These are phyloP conservation scores for Typhlichthys eigenmanni DNA, from an alignment of 2,797 vertebrate species.

Conservation along the genomic window DNA sequence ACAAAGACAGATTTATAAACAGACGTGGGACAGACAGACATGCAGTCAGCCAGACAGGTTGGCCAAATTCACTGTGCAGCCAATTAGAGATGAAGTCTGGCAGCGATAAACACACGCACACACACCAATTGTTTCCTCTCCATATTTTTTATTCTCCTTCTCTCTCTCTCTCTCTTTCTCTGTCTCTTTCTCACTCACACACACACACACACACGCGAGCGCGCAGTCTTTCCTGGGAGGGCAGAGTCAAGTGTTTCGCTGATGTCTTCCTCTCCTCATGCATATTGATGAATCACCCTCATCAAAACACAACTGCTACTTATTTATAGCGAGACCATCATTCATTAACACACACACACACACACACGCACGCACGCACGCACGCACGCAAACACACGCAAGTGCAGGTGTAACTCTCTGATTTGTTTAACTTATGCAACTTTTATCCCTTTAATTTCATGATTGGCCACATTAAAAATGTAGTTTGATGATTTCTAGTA, in stretches of 20 bases:
- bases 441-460: too few species aligned
- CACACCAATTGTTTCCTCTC: too few species aligned
- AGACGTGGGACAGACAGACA: neutral
- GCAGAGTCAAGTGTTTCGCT: conserved; percentile 65
- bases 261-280: conserved; percentile 60
- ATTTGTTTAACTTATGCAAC: too few species aligned
- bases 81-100: neutral
- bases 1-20: neutral
- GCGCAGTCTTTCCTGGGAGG: conserved; percentile 43
- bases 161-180: too few species aligned
- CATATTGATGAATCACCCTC: conserved; percentile 59
- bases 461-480: too few species aligned
- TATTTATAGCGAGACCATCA: conserved; percentile 26
- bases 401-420: neutral
- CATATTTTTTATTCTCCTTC: too few species aligned
- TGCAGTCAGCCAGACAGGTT: neutral
- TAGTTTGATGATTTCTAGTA: too few species aligned
- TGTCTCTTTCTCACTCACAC: neutral
- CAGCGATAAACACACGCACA: neutral
- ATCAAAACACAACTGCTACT: conserved; percentile 56
- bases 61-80: neutral
- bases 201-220: neutral
- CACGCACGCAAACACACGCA: neutral
- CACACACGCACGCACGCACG: neutral
- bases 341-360: neutral